Conservation (phyloP, 2,113 vertebrate species). For the Alectura lathami region DNA sequence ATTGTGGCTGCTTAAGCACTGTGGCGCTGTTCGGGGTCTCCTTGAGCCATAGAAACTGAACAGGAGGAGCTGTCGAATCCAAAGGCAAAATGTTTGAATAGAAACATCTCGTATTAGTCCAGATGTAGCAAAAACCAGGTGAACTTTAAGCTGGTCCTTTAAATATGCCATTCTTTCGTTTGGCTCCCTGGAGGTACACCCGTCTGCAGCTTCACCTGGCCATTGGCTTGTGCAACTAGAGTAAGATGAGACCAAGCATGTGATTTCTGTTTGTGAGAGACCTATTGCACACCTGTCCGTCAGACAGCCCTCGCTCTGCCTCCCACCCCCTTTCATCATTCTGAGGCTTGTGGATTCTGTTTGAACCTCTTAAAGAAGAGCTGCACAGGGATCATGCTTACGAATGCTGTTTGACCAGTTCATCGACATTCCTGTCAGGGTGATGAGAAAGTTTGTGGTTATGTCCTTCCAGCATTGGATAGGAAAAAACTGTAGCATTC, state of each 20-base stretch:
- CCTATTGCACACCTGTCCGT: not conserved
- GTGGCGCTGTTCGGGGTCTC: not conserved
- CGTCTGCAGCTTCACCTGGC: rapidly evolving
- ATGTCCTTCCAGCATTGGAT: not conserved
- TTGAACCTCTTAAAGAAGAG: not conserved
- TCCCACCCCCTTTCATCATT: not conserved
- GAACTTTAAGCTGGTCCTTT: not conserved
- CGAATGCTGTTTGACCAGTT: not conserved
- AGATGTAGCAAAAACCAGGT: no score
- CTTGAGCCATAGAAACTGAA: not conserved
- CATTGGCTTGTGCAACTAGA: not conserved
- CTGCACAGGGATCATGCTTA: not conserved
- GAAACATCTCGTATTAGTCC: not conserved
- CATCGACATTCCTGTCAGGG: not conserved
- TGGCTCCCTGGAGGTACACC: not conserved
- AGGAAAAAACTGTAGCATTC: not conserved
- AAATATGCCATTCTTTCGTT: not conserved
- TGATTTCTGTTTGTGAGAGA: not conserved
- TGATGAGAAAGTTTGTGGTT: not conserved
- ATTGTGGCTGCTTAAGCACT: not conserved
- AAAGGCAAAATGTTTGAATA: not conserved
- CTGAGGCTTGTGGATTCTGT: not conserved
- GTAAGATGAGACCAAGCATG: not conserved
- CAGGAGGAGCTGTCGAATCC: not conserved
- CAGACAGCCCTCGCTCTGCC: not conserved